Evolutionary conservation across 1,140 invertebrate species (phyloP), one percentile per base, ranked within the genome.

Genomic region (Dendrolimus kikuchii): DNA sequence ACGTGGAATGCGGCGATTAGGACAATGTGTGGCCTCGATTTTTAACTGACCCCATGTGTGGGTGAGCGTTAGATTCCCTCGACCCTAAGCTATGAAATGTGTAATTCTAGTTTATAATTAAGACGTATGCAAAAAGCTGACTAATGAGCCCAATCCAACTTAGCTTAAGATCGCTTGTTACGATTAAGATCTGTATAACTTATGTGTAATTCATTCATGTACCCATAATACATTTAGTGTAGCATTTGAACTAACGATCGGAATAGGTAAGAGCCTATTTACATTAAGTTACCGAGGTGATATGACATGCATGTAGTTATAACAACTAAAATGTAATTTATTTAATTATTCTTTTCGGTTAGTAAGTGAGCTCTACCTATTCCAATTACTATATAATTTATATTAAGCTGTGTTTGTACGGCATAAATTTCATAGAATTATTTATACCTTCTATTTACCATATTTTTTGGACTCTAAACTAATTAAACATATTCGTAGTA

Each of bases 81-180:
- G 81, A 84, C 78, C 78, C 81, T 80, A 63, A 74, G 58, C 81
- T 77, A 68, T 84, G 81, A 82, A 84, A 82, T 84, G 79, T 84
- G 77, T 77, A 82, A 81, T 76, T 78, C 60, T 72, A 77, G 65
- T 23, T 23, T 23, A 23, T 23, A 66, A 46, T 57, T 68, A 68
- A 65, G 56, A 38, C 45, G 49, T 48, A 53, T 55, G 51, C 53
- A 63, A 47, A 52, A 49, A 52, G 60, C 60, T 53, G 55, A 59
- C 59, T 60, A 57, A 62, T 51, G 58, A 8, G n/a, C 23, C n/a
- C 23, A 10, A 45, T 45, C 43, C 43, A 9, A 60, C 58, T 63
- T 72, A 75, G 68, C 51, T 45, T 75, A 77, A 76, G 70, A 50
- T 73, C 66, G 72, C 73, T 80, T 76, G 60, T 70, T 71, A 65